Evolutionary conservation across 2,113 vertebrate species (phyloP).

Genomic region (Acrocephalus kingi): DNA sequence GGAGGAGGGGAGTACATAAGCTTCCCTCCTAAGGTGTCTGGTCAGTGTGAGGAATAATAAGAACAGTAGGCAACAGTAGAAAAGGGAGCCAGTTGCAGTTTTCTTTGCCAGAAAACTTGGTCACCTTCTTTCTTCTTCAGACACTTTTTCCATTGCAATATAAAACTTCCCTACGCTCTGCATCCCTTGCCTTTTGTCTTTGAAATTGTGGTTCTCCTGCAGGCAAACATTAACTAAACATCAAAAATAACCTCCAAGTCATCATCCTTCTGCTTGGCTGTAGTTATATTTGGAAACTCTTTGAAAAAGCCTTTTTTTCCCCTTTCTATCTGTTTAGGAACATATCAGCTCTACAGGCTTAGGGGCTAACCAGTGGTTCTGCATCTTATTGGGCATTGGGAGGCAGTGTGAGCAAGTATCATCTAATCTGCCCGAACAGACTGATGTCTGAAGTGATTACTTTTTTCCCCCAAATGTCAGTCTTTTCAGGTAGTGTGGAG

Average conservation of each 20-base stretch:
- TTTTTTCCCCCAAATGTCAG: fast-evolving
- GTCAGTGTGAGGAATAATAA: background rate
- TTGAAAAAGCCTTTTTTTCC: background rate
- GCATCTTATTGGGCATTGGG: background rate
- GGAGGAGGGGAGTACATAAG: background rate
- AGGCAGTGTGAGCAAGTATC: background rate
- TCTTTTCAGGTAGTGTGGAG: background rate
- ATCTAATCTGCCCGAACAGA: background rate
- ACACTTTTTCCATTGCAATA: background rate
- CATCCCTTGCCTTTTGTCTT: background rate
- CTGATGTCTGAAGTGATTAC: background rate
- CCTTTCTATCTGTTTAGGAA: background rate
- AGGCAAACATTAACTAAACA: background rate
- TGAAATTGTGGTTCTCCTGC: background rate
- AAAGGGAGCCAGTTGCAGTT: background rate
- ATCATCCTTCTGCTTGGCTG: background rate
- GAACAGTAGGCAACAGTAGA: background rate
- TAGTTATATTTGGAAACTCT: background rate
- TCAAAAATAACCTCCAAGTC: background rate
- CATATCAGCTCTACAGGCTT: background rate
- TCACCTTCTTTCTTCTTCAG: background rate
- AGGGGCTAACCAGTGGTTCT: background rate
- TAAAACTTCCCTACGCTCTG: background rate
- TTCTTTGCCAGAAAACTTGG: background rate
- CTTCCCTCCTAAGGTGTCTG: background rate